These are phyloP conservation scores for Tuberolachnus salignus DNA, from an alignment of 2,888 invertebrate genomes.

Conservation along the genomic window DNA sequence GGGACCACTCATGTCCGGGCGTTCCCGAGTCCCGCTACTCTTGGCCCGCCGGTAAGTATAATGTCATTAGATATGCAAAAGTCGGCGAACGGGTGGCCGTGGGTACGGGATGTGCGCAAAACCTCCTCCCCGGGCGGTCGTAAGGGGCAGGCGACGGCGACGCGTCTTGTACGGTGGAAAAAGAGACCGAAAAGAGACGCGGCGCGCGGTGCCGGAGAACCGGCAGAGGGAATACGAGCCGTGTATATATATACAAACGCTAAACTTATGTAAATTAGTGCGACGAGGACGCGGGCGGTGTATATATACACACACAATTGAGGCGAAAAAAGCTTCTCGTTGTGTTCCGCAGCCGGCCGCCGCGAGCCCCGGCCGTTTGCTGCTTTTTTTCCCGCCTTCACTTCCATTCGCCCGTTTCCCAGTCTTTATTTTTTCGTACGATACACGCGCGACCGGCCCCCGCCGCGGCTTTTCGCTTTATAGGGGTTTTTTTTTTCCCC, in stretches of 20 bases:
- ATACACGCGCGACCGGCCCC: conserved; percentile 18
- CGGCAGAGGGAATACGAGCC: neutral
- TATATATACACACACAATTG: conserved; percentile 3
- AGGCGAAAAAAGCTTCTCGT: conserved; percentile 48
- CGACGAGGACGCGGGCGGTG: conserved; percentile 14
- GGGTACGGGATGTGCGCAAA: neutral
- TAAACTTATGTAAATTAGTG: conserved; percentile 54
- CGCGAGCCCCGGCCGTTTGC: conserved; percentile 44
- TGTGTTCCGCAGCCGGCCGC: neutral
- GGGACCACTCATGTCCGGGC: conserved; percentile 11
- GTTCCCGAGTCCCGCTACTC: no score
- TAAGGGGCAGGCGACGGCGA: conserved; percentile 42
- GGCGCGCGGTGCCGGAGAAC: neutral
- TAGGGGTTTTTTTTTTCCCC: conserved; percentile 23
- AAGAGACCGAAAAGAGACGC: neutral
- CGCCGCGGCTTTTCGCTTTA: conserved; percentile 16
- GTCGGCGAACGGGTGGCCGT: neutral
- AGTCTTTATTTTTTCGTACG: neutral
- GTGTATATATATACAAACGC: neutral
- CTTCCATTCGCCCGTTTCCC: no score
- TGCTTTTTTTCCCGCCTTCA: conserved; percentile 19
- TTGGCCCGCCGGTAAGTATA: neutral
- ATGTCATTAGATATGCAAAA: conserved; percentile 47
- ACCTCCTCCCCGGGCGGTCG: conserved; percentile 32
- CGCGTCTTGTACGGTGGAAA: conserved; percentile 15